Evolutionary conservation across 92 coral and sea anemone genomes (phyloP).

Genomic region (Micromussa lordhowensis): DNA sequence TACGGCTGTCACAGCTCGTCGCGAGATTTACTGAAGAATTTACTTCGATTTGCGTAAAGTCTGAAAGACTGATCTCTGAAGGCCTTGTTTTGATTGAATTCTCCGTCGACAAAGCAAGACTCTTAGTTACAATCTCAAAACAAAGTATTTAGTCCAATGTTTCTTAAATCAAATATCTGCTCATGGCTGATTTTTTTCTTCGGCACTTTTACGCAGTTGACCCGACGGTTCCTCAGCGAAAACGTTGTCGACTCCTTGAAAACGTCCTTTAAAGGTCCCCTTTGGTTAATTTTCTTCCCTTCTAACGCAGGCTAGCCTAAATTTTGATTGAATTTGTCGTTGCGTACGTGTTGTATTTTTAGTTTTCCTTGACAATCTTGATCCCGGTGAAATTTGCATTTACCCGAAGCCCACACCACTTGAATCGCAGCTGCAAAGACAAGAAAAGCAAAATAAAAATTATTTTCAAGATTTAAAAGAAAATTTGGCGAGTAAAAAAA

Average conservation of each 20-base stretch:
- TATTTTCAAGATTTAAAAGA: background rate
- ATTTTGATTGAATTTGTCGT: constrained; percentile 11
- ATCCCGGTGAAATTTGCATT: constrained; percentile 41
- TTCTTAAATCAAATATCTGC: constrained; percentile 27
- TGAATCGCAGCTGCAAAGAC: constrained; percentile 27
- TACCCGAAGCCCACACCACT: background rate
- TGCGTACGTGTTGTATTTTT: background rate
- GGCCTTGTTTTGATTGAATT: background rate
- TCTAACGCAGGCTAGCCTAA: background rate
- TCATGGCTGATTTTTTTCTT: constrained; percentile 7
- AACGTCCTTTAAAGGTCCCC: background rate
- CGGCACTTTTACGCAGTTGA: background rate
- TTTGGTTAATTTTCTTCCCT: background rate
- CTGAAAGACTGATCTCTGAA: background rate
- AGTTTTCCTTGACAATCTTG: constrained; percentile 26
- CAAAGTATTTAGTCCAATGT: constrained; percentile 8
- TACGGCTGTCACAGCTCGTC: background rate
- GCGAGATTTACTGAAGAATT: constrained; percentile 1
- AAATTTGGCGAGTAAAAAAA: too few relatives aligned
- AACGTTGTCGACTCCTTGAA: background rate
- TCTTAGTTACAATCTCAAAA: constrained; percentile 2
- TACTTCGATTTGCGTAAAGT: constrained; percentile 1
- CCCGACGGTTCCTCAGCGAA: background rate
- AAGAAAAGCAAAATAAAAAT: background rate
- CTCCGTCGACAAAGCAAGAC: background rate